Base-by-base conservation (phyloP, 2,888 invertebrate species). In the Spisula subtruncata region DNA sequence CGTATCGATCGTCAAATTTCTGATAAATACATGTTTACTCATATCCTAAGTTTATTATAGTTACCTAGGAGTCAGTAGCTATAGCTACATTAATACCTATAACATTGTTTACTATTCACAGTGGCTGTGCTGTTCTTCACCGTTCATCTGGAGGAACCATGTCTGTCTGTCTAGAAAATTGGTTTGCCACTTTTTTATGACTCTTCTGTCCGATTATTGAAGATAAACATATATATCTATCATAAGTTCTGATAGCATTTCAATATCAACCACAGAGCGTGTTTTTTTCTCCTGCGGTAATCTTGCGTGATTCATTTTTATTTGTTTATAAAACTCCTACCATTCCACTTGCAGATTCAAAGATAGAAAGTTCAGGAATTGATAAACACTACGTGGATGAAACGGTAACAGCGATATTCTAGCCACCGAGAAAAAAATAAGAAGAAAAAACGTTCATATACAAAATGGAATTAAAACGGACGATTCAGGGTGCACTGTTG, bases 401-500 rank as follows among this genome's bases (percentile, higher is more conserved):
- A 66, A 25, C 12, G 60, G n/a, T 51, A 51, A 16, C 51, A 66
- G 25, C 10, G 5, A 66, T 8, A 66, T 25, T n/a, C 25, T 25
- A 66, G 25, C 25, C 25, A 66, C 6, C 2, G 60, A 66, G 60
- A 25, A 66, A 25, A 25, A 66, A 66, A n/a, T n/a, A n/a, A n/a
- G n/a, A n/a, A n/a, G n/a, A 5, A 41, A 41, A 41, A 41, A 41
- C 56, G 6, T 20, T n/a, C 20, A 1, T 56, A 32, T 25, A 75
- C 75, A 75, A n/a, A 41, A 87, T 87, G 87, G 82, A 83, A 71
- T 56, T 87, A n/a, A 82, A 51, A 79, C 51, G 84, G 46, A 51
- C 86, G 14, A 32, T 90, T 35, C 88, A 91, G 56, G 89, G 88
- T 25, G 90, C 81, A 25, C 54, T 91, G 18, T 46, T 91, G 32